Conservation (phyloP, 1,140 invertebrate genomes). For the Temnothorax nylanderi region DNA sequence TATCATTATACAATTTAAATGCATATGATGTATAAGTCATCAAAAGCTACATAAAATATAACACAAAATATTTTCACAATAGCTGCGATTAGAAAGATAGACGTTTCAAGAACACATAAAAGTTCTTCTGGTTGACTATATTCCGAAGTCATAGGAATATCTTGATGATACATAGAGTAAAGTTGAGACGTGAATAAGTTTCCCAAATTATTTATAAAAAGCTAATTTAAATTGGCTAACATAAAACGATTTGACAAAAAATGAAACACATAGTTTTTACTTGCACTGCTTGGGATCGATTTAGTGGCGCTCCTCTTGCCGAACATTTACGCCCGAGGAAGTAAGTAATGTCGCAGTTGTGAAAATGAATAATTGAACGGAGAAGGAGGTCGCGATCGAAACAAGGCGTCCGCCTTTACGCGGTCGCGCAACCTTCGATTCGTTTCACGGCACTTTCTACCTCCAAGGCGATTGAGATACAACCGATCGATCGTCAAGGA, state of each 20-base stretch:
- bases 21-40: neutral
- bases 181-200: neutral
- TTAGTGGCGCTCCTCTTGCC: slow-evolving; percentile 19
- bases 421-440: slow-evolving; percentile 64
- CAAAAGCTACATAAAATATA: neutral
- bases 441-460: slow-evolving; percentile 72
- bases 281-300: slow-evolving; percentile 9
- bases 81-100: neutral
- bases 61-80: neutral
- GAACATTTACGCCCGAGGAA: slow-evolving; percentile 29
- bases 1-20: neutral
- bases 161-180: neutral
- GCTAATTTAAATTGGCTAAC: neutral
- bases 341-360: slow-evolving; percentile 43
- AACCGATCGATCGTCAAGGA: neutral
- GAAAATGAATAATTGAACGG: slow-evolving; percentile 56
- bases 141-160: neutral
- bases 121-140: neutral
- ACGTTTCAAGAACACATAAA: neutral
- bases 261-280: neutral
- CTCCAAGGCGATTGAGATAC: slow-evolving; percentile 71
- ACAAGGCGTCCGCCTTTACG: slow-evolving; percentile 58
- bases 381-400: slow-evolving; percentile 49
- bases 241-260: neutral
- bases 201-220: neutral